phyloP scores from a whole-genome alignment of 2,113 vertebrate species.

The Anarrhichthys ocellatus region DNA sequence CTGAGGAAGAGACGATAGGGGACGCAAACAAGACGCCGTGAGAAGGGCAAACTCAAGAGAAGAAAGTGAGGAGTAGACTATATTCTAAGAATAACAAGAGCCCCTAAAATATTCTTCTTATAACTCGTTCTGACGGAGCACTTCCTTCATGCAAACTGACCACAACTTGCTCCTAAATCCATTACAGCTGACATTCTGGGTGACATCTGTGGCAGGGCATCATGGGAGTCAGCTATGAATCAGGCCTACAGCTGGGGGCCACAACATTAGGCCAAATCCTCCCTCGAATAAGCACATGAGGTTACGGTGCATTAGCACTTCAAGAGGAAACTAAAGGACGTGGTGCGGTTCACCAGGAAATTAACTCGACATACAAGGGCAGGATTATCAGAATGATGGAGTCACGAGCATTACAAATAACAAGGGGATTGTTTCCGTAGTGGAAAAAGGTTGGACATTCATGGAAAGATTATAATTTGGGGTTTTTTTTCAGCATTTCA shows the following conservation, averaged over 20 bases:
- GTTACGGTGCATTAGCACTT: not conserved
- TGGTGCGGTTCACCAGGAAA: not conserved
- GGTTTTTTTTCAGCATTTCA: not conserved
- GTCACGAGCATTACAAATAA: not conserved
- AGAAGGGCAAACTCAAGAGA: not conserved
- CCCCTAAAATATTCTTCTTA: no score
- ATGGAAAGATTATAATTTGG: not conserved
- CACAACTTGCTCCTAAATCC: constrained; percentile 21
- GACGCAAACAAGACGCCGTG: constrained; percentile 1
- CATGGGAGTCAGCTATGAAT: constrained; percentile 54
- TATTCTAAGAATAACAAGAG: not conserved
- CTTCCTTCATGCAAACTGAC: constrained; percentile 14
- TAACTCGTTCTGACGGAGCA: not conserved
- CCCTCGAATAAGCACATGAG: constrained; percentile 18
- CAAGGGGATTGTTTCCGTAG: not conserved
- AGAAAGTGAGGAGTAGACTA: not conserved
- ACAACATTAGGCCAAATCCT: constrained; percentile 25
- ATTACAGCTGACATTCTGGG: constrained; percentile 25
- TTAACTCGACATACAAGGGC: not conserved
- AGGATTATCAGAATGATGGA: not conserved
- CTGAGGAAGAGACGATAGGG: not conserved
- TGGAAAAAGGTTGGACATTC: not conserved
- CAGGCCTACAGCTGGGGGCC: constrained; percentile 46
- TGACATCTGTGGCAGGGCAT: constrained; percentile 53
- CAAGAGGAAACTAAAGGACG: not conserved